Conservation (phyloP, 2,888 invertebrate genomes). For the Lathronympha strigana region DNA sequence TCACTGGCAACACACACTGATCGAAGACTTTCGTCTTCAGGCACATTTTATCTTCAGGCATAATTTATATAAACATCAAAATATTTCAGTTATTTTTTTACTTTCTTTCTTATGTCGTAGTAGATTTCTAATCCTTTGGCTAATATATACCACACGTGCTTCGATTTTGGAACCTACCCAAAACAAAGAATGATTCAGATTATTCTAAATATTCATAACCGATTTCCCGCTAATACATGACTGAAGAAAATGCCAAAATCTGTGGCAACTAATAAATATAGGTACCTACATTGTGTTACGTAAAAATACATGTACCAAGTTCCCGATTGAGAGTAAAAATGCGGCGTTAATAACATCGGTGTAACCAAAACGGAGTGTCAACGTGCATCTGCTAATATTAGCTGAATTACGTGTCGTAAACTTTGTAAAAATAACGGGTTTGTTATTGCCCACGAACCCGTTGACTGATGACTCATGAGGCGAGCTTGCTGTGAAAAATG, state of each 20-base stretch:
- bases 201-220: constrained; percentile 23
- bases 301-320: constrained; percentile 21
- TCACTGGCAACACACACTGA: no score
- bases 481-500: constrained; percentile 56
- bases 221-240: constrained; percentile 18
- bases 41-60: no score
- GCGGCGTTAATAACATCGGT: constrained; percentile 27
- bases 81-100: not conserved
- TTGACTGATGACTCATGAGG: constrained; percentile 60
- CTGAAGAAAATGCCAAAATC: constrained; percentile 26
- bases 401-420: constrained; percentile 67
- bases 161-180: constrained; percentile 9
- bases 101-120: not conserved
- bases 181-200: constrained; percentile 22
- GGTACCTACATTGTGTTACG: constrained; percentile 33
- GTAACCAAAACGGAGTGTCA: constrained; percentile 46
- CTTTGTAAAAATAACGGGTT: constrained; percentile 68
- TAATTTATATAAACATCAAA: no score
- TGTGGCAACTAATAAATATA: constrained; percentile 22
- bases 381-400: constrained; percentile 60
- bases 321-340: constrained; percentile 33
- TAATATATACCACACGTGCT: constrained; percentile 19
- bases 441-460: constrained; percentile 64
- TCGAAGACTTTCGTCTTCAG: no score
- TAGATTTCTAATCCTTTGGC: not conserved